Percentiles rank a stretch among this genome's conserved stretches.
These are phyloP conservation scores for Rhagophthalmus giganteus DNA, from an alignment of 2,888 invertebrate genomes.

Conservation along the genomic window DNA sequence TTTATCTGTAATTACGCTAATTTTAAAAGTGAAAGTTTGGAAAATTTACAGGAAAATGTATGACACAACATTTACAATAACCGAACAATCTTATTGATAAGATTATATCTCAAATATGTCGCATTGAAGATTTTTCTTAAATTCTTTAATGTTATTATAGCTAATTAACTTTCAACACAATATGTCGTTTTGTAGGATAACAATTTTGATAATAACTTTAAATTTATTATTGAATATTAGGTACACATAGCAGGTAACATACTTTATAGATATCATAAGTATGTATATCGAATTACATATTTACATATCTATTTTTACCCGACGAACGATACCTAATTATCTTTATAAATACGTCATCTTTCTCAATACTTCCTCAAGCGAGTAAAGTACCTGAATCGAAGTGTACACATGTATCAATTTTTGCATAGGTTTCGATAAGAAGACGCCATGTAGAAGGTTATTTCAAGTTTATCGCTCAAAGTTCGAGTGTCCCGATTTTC, in stretches of 20 bases:
- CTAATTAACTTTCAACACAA: neutral
- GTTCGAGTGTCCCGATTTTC: slow-evolving; percentile 17
- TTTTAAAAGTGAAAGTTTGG: too few species aligned
- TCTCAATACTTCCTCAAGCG: slow-evolving; percentile 8
- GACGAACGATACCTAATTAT: neutral
- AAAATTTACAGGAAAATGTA: too few species aligned
- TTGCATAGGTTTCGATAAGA: slow-evolving; percentile 11
- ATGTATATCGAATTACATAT: too few species aligned
- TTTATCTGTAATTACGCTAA: too few species aligned
- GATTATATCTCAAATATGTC: too few species aligned
- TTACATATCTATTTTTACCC: neutral
- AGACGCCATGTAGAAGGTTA: slow-evolving; percentile 1
- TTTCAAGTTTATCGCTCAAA: slow-evolving; percentile 5
- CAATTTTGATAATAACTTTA: neutral
- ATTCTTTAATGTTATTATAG: neutral
- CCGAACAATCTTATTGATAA: too few species aligned
- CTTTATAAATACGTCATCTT: slow-evolving; percentile 5
- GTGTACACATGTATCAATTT: slow-evolving; percentile 5
- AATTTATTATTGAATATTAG: too few species aligned
- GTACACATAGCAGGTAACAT: too few species aligned
- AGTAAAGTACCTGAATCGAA: slow-evolving; percentile 5
- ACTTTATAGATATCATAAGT: too few species aligned
- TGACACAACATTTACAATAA: too few species aligned
- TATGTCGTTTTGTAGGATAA: neutral
- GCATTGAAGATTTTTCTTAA: too few species aligned